Percentiles rank a stretch among this genome's conserved stretches.
phyloP scores from a whole-genome alignment of 1,140 invertebrate species.

The Cydia fagiglandana region DNA sequence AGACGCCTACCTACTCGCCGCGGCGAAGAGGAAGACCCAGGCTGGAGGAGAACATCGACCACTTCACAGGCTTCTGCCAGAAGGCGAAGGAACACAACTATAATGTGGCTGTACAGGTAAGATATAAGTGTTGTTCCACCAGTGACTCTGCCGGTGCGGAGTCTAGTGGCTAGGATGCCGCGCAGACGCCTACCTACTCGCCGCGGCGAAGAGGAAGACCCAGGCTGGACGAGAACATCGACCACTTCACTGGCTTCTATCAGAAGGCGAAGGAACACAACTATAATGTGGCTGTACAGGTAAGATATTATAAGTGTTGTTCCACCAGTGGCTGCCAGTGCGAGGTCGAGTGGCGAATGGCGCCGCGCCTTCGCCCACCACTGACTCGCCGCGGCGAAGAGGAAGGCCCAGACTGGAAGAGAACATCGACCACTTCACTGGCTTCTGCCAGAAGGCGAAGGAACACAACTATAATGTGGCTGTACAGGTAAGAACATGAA shows the following conservation, averaged over 20 bases:
- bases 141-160: background rate
- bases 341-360: no score
- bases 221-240: constrained; percentile 34
- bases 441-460: constrained; percentile 52
- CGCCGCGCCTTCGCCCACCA: no score
- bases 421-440: constrained; percentile 55
- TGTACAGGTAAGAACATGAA: constrained; percentile 59
- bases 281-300: constrained; percentile 64
- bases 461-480: constrained; percentile 59
- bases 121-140: background rate
- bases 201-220: background rate
- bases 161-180: no score
- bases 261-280: constrained; percentile 49
- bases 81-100: constrained; percentile 53
- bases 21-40: constrained; percentile 46
- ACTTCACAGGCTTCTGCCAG: constrained; percentile 58
- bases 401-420: background rate
- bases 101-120: constrained; percentile 62
- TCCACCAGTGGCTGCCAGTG: no score
- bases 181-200: no score
- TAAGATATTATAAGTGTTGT: no score
- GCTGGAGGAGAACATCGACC: constrained; percentile 40
- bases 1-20: constrained; percentile 40
- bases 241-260: constrained; percentile 61
- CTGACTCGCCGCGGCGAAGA: no score